Conservation (phyloP, 35 echinoderm and acorn worm species). For the Amphiura filiformis region DNA sequence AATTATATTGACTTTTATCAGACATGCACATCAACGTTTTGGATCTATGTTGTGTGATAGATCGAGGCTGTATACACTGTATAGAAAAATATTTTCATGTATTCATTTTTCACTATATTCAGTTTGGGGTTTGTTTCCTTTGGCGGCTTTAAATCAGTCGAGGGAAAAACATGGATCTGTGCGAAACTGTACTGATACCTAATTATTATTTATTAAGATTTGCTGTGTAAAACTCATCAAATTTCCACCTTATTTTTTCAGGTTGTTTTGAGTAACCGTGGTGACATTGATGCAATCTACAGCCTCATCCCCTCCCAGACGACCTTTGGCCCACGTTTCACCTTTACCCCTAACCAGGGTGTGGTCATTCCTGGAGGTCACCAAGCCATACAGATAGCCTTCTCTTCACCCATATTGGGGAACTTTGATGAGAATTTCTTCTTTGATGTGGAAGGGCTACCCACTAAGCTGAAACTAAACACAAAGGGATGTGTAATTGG, state of each 20-base stretch:
- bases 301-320: constrained; percentile 56
- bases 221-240: too few relatives aligned
- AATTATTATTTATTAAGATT: too few relatives aligned
- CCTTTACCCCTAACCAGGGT: constrained; percentile 79
- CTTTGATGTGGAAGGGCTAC: constrained; percentile 75
- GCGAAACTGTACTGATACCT: too few relatives aligned
- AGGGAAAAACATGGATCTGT: too few relatives aligned
- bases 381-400: constrained; percentile 88
- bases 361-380: constrained; percentile 66
- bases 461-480: constrained; percentile 72
- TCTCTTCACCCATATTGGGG: constrained; percentile 86
- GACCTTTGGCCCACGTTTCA: constrained; percentile 92
- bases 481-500: constrained; percentile 95
- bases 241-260: constrained; percentile 59
- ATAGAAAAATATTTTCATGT: too few relatives aligned
- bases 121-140: too few relatives aligned
- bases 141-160: too few relatives aligned
- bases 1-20: too few relatives aligned
- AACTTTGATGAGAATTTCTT: constrained; percentile 91
- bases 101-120: too few relatives aligned
- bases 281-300: constrained; percentile 93
- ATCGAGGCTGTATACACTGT: too few relatives aligned
- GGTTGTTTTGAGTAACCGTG: constrained; percentile 89
- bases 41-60: too few relatives aligned
- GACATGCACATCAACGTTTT: too few relatives aligned